phyloP scores from a whole-genome alignment of 2,797 vertebrate genomes.

The Coluber constrictor region DNA sequence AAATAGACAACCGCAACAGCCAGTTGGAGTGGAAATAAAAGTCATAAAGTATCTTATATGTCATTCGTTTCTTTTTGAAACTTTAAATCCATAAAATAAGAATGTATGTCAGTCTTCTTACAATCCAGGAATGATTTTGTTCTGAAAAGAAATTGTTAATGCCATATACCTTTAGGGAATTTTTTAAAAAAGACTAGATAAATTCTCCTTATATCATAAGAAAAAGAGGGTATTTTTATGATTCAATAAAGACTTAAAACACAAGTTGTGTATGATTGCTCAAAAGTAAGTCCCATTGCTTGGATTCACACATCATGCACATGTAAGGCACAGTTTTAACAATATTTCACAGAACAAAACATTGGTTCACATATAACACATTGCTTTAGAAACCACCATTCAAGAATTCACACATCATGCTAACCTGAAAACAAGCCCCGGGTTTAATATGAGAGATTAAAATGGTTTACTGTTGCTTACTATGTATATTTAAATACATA shows the following conservation, averaged over 20 bases:
- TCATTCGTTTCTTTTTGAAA: conserved; percentile 48
- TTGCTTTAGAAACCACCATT: not conserved
- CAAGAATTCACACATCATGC: not conserved
- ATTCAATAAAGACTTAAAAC: not conserved
- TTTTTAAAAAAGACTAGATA: not conserved
- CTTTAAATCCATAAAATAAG: not conserved
- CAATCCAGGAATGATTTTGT: rapidly evolving
- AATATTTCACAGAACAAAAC: not conserved
- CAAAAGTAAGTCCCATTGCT: not conserved
- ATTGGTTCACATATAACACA: not conserved
- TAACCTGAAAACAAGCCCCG: not conserved
- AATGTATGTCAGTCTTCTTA: rapidly evolving
- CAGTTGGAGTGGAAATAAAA: conserved; percentile 32
- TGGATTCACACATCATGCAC: not conserved
- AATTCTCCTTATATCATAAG: not conserved
- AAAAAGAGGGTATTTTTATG: not conserved
- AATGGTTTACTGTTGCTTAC: not conserved
- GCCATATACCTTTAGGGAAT: not conserved
- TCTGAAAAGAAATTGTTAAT: not conserved
- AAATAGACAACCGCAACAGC: conserved; percentile 51
- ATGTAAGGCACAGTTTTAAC: not conserved
- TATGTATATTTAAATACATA: not conserved
- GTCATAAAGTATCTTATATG: not conserved
- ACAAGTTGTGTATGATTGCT: not conserved
- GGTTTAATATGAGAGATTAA: not conserved